Base-by-base conservation (phyloP, 2,888 invertebrate genomes). In the Amiota minor region DNA sequence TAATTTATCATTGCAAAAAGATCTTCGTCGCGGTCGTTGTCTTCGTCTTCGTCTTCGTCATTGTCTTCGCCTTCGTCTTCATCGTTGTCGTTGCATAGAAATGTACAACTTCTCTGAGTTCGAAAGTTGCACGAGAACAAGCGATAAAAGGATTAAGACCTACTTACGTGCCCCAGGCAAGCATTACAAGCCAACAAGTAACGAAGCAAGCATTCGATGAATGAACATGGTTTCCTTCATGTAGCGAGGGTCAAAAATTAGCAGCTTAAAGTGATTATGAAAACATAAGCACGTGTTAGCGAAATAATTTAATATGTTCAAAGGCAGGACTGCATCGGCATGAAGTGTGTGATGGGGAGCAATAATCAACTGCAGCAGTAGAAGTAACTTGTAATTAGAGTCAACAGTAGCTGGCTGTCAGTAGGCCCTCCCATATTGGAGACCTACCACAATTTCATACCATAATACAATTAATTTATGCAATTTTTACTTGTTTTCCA, bases 1-100 rank as follows among this genome's bases (percentile, higher is more conserved):
- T 85, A 87, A 89, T 89, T 89, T 88, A 89, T 89, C 88, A 89
- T 86, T 85, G 85, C 86, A 79, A 84, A 84, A 80, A 83, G 86
- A 88, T 88, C 88, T 85, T 81, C 73, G 68, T 73, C 64, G 75
- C 64, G 55, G 14, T 12, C 62, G 35, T 8, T 45, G 62, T 11
- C 12, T 45, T 23, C 2, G 8, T 23, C 12, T 11, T 62, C 35
- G 45, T 20, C 59, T 23, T 9, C 62, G 14, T 35, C n/a, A n/a
- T 62, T 14, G 45, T 62, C 64, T 62, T 59, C 47, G 64, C 20
- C 59, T 53, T 12, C 12, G 56, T 45, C 14, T 23, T 50, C 55
- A 53, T 53, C 12, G 50, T 8, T 2, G 8, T n/a, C 12, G 56
- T 12, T 14, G 18, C 35, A 35, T 35, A 6, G 35, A 4, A 35